Base-by-base conservation (phyloP, 2,888 invertebrate species). In the Tetranychus piercei region DNA sequence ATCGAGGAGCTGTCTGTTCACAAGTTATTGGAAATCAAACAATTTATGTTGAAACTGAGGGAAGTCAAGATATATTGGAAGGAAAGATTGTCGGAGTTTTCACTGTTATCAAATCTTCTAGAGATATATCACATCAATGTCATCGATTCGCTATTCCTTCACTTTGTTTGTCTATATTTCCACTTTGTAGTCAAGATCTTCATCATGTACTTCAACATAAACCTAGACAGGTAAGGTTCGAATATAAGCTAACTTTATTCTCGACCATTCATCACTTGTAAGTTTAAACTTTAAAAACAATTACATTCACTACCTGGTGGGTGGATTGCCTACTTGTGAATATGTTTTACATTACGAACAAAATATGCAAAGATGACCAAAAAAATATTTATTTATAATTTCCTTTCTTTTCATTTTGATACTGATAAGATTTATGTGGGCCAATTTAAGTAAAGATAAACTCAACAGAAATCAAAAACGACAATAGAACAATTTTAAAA, bases 151-250 rank as follows among this genome's bases (percentile, higher is more conserved):
- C 93, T 1, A 85, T 90, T 76, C 94, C 94, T 0, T 92, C 93
- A 77, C 84, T 95, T 55, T 96, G 96, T 81, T 93, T 89, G 81
- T 92, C 92, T 70, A 90, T 92, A 23, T 91, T 95, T 82, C 94
- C 94, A 0, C 87, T 94, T 75, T 96, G 96, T 81, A 87, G 90
- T 78, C 88, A 89, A 69, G 80, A 15, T 34, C 71, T 8, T n/a
- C n/a, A n/a, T 64, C 64, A 64, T 64, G 15, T 15, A 67, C 9
- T 9, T 45, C 67, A 67, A 67, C 67, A 6, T 22, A 45, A 45
- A 45, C 45, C 45, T 8, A 6, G 45, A 45, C 6, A 45, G 45
- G 45, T 45, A 45, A 45, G 45, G 45, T 45, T 45, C 9, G 45
- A 9, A 9, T n/a, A n/a, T n/a, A n/a, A n/a, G n/a, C n/a, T n/a